Evolutionary conservation across 2,888 invertebrate genomes (phyloP), one percentile per base, ranked within the genome.

Genomic region (Eurois occulta): DNA sequence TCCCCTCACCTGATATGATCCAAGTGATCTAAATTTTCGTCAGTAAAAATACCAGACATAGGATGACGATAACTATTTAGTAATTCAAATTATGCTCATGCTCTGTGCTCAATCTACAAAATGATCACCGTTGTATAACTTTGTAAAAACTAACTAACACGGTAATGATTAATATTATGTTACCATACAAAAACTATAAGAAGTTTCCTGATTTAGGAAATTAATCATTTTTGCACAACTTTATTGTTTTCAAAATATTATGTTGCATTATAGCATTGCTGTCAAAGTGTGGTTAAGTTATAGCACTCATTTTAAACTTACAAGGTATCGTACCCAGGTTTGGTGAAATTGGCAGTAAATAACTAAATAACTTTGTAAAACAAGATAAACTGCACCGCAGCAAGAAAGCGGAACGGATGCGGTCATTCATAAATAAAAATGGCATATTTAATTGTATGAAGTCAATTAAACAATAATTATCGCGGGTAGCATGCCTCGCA

Each of bases 381-480:
- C 35, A 35, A 77, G 62, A 35, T n/a, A 46, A 55, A 62, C 55
- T 77, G 28, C 35, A 43, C 32, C 6, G 80, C 48, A 48, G 1
- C 24, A 66, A 81, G 69, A 81, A 66, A 85, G 81, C 81, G 81
- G 81, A 81, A 85, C 85, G 85, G 46, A 28, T 18, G 21, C 65
- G 32, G 52, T 28, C 43, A 66, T 73, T 80, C 28, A 72, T 69
- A 72, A 60, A 66, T 73, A 70, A 60, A 65, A 65, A 69, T 80
- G 32, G 32, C 46, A 62, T 62, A 62, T 67, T 60, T 62, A 38
- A 67, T 71, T 55, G 38, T 38, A 16, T 67, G 43, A 55, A 67
- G 48, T 55, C 3, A 66, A 79, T 79, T 60, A 38, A 62, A 55
- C n/a, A 66, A 35, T 24, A 62, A 71, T 35, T 3, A 67, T 28